Percentiles rank a stretch among this genome's conserved stretches.
phyloP scores from a whole-genome alignment of 2,888 invertebrate genomes.

The Yponomeuta plumbellus region DNA sequence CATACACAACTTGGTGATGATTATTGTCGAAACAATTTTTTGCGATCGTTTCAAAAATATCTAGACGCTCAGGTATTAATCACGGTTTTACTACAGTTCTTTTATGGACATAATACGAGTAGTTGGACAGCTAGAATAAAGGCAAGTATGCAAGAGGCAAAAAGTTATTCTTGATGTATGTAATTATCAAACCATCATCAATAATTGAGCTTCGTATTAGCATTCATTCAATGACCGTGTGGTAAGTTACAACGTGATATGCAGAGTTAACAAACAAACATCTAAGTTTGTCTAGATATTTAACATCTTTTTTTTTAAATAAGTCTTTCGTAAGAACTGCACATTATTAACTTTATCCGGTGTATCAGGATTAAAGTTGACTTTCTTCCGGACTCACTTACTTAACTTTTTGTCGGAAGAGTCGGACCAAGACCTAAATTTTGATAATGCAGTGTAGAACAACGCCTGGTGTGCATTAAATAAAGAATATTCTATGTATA shows the following conservation, averaged over 20 bases:
- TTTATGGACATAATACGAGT: no score
- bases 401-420: no score
- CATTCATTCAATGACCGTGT: not conserved
- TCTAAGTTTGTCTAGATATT: not conserved
- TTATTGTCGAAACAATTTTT: not conserved
- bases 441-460: no score
- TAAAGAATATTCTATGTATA: no score
- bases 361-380: no score
- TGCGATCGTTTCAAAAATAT: not conserved
- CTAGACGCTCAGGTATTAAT: not conserved
- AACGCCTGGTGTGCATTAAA: no score
- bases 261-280: not conserved
- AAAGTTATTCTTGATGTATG: not conserved
- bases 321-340: no score
- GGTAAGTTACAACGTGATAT: not conserved
- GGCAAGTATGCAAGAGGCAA: not conserved
- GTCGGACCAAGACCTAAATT: no score
- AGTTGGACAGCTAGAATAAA: not conserved
- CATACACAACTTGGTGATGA: no score
- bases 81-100: not conserved
- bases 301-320: no score
- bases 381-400: no score
- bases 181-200: slow-evolving; percentile 6
- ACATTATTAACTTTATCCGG: no score
- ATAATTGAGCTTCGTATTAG: not conserved